phyloP scores from a whole-genome alignment of 2,888 invertebrate genomes.

The Drosophila antonietae region DNA sequence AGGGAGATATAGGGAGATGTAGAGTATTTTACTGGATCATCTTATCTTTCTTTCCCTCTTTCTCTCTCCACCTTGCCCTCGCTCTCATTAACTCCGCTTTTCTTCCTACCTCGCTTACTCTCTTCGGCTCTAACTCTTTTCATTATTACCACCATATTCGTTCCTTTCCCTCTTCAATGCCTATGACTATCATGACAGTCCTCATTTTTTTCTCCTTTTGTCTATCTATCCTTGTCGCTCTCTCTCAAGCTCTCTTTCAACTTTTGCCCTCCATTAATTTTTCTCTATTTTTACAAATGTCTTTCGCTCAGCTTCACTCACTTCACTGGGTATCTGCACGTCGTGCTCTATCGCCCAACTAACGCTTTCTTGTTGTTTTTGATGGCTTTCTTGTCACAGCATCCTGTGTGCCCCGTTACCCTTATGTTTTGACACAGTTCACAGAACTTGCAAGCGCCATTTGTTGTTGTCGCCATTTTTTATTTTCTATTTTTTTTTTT shows the following conservation, averaged over 20 bases:
- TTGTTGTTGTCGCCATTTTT: slow-evolving; percentile 32
- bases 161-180: too few relatives aligned
- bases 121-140: too few relatives aligned
- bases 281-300: neutral
- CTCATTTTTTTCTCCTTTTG: too few relatives aligned
- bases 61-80: too few relatives aligned
- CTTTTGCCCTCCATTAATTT: neutral
- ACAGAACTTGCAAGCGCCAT: slow-evolving; percentile 64
- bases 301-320: neutral
- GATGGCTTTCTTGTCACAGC: slow-evolving; percentile 9
- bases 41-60: too few relatives aligned
- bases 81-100: too few relatives aligned
- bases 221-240: too few relatives aligned
- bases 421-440: slow-evolving; percentile 71
- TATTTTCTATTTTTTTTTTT: neutral
- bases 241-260: neutral
- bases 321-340: neutral
- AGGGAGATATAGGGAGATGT: too few relatives aligned
- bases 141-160: too few relatives aligned
- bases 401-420: slow-evolving; percentile 2
- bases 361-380: slow-evolving; percentile 3
- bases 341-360: neutral
- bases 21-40: too few relatives aligned
- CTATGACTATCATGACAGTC: too few relatives aligned
- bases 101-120: too few relatives aligned